Conservation (phyloP, 2,888 invertebrate species). For the Abrostola triplasia region DNA sequence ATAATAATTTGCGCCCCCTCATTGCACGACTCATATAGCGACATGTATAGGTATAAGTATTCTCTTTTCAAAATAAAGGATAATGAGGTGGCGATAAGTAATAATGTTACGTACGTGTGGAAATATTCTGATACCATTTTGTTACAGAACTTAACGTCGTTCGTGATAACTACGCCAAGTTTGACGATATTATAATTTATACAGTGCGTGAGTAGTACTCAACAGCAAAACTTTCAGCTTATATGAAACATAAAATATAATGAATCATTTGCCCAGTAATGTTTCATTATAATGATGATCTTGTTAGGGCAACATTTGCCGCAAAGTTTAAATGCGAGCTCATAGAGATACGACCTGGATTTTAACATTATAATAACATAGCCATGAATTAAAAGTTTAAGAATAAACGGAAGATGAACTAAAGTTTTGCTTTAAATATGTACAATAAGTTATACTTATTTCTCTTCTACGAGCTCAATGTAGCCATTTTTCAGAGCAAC, state of each 20-base stretch:
- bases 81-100: too few relatives aligned
- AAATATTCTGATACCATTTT: too few relatives aligned
- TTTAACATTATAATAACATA: slow-evolving; percentile 39
- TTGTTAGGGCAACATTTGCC: slow-evolving; percentile 41
- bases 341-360: slow-evolving; percentile 28
- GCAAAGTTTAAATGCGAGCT: slow-evolving; percentile 38
- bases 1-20: too few relatives aligned
- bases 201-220: slow-evolving; percentile 58
- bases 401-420: slow-evolving; percentile 26
- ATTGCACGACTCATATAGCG: too few relatives aligned
- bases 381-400: slow-evolving; percentile 32
- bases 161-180: neutral
- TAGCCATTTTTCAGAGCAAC: slow-evolving; percentile 56
- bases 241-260: slow-evolving; percentile 62
- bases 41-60: too few relatives aligned
- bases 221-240: slow-evolving; percentile 62
- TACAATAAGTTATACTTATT: slow-evolving; percentile 14
- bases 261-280: slow-evolving; percentile 57
- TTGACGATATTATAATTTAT: slow-evolving; percentile 24
- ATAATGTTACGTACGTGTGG: too few relatives aligned
- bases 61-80: too few relatives aligned
- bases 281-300: slow-evolving; percentile 51
- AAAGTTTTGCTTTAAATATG: slow-evolving; percentile 16
- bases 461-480: slow-evolving; percentile 9
- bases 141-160: too few relatives aligned